phyloP scores from a whole-genome alignment of 2,113 vertebrate species.

The Caranx melampygus region DNA sequence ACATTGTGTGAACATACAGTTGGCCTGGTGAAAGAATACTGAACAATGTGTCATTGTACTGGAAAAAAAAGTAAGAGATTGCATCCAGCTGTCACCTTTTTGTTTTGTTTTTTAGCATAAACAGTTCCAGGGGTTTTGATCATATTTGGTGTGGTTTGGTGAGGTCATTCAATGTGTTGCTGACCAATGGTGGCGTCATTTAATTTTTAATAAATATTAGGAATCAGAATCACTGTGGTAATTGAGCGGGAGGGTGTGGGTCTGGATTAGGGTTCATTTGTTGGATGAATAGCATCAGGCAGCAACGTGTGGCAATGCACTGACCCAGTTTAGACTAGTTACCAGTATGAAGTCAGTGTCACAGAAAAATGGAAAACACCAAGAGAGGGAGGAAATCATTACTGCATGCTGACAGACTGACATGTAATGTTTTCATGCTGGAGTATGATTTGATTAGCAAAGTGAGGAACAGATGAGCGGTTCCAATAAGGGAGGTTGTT shows the following conservation, averaged over 20 bases:
- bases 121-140: slow-evolving; percentile 50
- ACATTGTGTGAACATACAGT: slow-evolving; percentile 41
- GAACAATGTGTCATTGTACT: slow-evolving; percentile 29
- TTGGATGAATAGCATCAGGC: background rate
- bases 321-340: slow-evolving; percentile 20
- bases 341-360: slow-evolving; percentile 18
- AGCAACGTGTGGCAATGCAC: slow-evolving; percentile 9
- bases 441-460: slow-evolving; percentile 1
- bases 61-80: slow-evolving; percentile 19
- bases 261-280: background rate
- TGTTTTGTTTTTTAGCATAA: slow-evolving; percentile 6
- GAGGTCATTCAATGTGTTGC: slow-evolving; percentile 50
- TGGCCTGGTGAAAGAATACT: slow-evolving; percentile 19
- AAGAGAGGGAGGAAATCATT: slow-evolving; percentile 30
- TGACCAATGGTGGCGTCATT: slow-evolving; percentile 36
- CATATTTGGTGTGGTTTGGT: slow-evolving; percentile 53
- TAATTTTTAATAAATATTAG: slow-evolving; percentile 20
- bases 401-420: slow-evolving; percentile 13
- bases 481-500: slow-evolving; percentile 21
- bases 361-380: slow-evolving; percentile 36
- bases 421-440: slow-evolving; percentile 33
- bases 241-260: slow-evolving; percentile 28
- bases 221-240: slow-evolving; percentile 11
- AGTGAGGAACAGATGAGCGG: slow-evolving; percentile 27
- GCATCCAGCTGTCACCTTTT: slow-evolving; percentile 45